Base-by-base conservation (phyloP, 2,113 vertebrate species). In the Muscicapa adusta region DNA sequence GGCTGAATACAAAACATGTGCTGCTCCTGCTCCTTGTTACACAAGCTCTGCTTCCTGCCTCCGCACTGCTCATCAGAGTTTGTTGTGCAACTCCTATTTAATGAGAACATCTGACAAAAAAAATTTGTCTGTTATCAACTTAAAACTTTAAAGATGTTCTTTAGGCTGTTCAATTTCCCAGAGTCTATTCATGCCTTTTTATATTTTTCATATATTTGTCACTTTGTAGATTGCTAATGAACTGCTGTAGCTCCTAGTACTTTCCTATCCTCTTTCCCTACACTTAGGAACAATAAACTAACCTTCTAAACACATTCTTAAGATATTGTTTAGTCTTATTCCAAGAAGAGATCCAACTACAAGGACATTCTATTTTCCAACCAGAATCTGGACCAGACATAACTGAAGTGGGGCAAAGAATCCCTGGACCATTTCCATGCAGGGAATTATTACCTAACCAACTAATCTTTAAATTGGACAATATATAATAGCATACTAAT, bases 1-100 rank as follows among this genome's bases (percentile, higher is more conserved):
- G 84, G 40, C 48, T 88, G 89, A 91, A 89, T 48, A 51, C 57
- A 86, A 94, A 96, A 79, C 78, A 79, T 43, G 74, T 93, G 91
- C 75, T 82, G 60, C 75, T 92, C 24, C 58, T 79, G 54, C 89
- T 93, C n/a, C 82, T 79, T 38, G 50, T 94, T 91, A 91, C 67
- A 79, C 85, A 89, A 82, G 50, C 66, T 81, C 1, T 78, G n/a
- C 70, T 87, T 87, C 68, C 65, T 85, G 65, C 82, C 78, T 74
- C 38, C 12, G 2, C 23, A 10, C 36, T 83, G 72, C 71, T 60
- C 75, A 85, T 63, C 51, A 48, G 54, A 68, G 67, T 70, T 70
- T 88, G 33, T 71, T 57, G 28, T 62, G 34, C 54, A 73, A 43
- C 47, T 89, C 28, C 29, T 60, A 20, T 56, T 58, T 80, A 77